Conservation (phyloP, 1,140 invertebrate species). For the Hyles vespertilio region DNA sequence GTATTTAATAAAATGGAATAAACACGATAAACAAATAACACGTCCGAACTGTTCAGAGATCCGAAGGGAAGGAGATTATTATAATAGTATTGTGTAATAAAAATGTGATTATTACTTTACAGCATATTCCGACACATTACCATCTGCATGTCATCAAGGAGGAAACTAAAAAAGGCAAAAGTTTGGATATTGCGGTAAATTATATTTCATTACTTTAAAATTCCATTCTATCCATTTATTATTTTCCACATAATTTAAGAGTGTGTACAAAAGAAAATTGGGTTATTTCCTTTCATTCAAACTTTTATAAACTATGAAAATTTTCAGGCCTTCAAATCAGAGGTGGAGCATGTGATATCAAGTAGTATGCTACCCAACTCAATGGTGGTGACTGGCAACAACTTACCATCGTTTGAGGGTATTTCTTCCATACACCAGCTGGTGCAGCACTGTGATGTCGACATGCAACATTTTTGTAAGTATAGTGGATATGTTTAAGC, state of each 20-base stretch:
- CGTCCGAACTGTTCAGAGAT: too few species aligned
- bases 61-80: too few species aligned
- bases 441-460: slow-evolving; percentile 43
- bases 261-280: too few species aligned
- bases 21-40: too few species aligned
- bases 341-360: slow-evolving; percentile 33
- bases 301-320: too few species aligned
- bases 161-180: slow-evolving; percentile 32
- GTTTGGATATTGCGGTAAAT: neutral
- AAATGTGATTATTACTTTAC: slow-evolving; percentile 21
- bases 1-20: too few species aligned
- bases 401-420: slow-evolving; percentile 33
- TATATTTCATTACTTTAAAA: neutral
- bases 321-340: slow-evolving; percentile 36
- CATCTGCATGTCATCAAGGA: slow-evolving; percentile 48
- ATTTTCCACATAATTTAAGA: too few species aligned
- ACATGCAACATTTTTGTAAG: slow-evolving; percentile 63
- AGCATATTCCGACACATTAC: slow-evolving; percentile 61
- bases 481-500: slow-evolving; percentile 2
- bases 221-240: too few species aligned
- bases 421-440: slow-evolving; percentile 39
- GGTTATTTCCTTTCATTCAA: too few species aligned
- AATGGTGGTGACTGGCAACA: slow-evolving; percentile 40
- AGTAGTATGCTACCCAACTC: slow-evolving; percentile 24
- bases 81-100: neutral